A percentile compares a stretch with the other conserved stretches of the same genome.
Evolutionary conservation across 2,113 vertebrate genomes (phyloP).

Genomic region (Hemicordylus capensis): DNA sequence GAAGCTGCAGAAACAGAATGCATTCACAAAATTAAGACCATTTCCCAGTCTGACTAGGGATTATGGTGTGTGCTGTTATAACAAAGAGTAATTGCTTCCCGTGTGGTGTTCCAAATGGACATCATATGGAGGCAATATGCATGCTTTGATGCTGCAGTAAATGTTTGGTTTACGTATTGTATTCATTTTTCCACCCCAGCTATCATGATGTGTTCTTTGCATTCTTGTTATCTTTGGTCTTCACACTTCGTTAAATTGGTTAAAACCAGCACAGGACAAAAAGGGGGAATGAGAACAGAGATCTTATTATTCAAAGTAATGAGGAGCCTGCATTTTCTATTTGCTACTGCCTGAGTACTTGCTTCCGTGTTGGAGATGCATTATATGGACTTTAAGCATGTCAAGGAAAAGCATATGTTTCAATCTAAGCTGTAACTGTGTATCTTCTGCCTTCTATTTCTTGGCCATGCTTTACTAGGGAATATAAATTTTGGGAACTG

Average conservation of each 20-base stretch:
- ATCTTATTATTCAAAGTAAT: neutral
- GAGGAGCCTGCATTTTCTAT: neutral
- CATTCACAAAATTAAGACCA: neutral
- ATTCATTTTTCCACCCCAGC: neutral
- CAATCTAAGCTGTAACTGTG: neutral
- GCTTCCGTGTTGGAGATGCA: neutral
- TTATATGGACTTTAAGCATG: no score
- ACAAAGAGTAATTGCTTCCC: slow-evolving; percentile 18
- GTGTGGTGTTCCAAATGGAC: neutral
- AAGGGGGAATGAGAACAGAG: neutral
- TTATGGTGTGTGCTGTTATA: neutral
- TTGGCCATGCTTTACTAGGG: no score
- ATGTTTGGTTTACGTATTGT: neutral
- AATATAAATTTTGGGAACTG: no score
- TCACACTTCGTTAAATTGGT: neutral
- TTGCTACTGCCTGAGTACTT: neutral
- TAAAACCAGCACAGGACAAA: neutral
- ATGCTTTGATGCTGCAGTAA: neutral
- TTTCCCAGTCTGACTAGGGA: neutral
- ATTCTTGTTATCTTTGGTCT: neutral
- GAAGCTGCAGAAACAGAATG: neutral
- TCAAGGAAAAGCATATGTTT: no score
- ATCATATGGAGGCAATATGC: neutral
- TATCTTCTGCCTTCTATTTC: no score
- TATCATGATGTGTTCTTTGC: neutral